Percentiles rank a stretch among this genome's conserved stretches.
These are phyloP conservation scores for Calyptommatus sinebrachiatus DNA, from an alignment of 2,113 vertebrate genomes.

Conservation along the genomic window DNA sequence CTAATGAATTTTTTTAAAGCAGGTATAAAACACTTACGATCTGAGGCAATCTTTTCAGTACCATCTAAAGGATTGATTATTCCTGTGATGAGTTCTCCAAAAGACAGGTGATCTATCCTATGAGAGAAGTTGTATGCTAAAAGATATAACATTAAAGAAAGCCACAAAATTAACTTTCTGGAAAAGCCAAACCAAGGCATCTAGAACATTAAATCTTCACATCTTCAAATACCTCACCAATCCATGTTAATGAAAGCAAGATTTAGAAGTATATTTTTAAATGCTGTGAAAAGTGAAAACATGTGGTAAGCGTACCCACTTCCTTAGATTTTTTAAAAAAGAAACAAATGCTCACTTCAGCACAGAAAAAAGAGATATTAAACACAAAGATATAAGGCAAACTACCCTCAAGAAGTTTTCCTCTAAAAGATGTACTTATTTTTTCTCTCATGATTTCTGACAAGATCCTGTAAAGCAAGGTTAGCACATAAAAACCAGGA, in stretches of 20 bases:
- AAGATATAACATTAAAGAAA: slow-evolving; percentile 48
- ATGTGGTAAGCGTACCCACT: no score
- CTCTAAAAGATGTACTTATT: no score
- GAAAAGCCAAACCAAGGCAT: neutral
- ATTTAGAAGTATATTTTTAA: neutral
- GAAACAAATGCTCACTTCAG: no score
- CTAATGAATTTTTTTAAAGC: slow-evolving; percentile 7
- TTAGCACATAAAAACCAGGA: no score
- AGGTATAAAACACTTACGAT: slow-evolving; percentile 77
- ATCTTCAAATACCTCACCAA: neutral
- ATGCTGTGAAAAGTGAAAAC: neutral
- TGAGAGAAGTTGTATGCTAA: slow-evolving; percentile 97
- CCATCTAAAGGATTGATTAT: slow-evolving; percentile 95
- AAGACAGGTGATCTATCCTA: slow-evolving; percentile 96
- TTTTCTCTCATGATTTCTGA: no score
- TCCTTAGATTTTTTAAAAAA: no score
- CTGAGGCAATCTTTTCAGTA: slow-evolving; percentile 90
- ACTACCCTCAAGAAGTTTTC: no score
- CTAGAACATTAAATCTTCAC: neutral
- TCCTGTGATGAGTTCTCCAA: slow-evolving; percentile 91
- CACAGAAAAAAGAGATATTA: no score
- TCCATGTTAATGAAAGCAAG: slow-evolving; percentile 9
- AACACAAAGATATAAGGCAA: no score
- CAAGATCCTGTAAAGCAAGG: no score
- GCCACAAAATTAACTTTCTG: neutral